These are phyloP conservation scores for Psephotus haematonotus DNA, from an alignment of 2,113 vertebrate genomes.

Conservation along the genomic window DNA sequence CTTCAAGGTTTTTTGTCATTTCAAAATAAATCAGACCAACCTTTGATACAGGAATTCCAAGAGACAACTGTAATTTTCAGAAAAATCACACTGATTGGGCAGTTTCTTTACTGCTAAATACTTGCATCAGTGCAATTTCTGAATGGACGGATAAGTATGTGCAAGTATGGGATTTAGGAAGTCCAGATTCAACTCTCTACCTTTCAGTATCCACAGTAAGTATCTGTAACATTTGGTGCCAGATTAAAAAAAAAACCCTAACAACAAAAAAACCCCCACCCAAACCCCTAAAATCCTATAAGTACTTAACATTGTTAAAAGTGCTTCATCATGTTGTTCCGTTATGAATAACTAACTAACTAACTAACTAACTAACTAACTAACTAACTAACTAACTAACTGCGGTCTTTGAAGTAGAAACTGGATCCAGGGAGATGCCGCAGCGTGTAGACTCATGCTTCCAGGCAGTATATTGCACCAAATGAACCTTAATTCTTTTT, in stretches of 20 bases:
- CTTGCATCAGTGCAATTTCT: not conserved
- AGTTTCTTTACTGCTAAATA: not conserved
- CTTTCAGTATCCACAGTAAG: not conserved
- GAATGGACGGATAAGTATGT: not conserved
- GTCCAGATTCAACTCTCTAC: not conserved
- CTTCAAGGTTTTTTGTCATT: not conserved
- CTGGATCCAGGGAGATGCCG: not conserved
- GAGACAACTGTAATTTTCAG: not conserved
- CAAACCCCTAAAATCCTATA: not conserved
- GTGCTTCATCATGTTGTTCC: not conserved
- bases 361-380: too few relatives aligned
- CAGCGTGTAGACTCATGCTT: not conserved
- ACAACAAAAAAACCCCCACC: fast-evolving
- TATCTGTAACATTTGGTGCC: not conserved
- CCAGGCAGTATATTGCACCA: not conserved
- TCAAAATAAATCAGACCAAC: not conserved
- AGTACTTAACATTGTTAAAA: not conserved
- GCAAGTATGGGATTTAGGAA: not conserved
- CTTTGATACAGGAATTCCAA: not conserved
- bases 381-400: too few relatives aligned
- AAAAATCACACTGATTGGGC: not conserved
- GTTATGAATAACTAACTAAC: not conserved
- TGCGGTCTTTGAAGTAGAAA: not conserved
- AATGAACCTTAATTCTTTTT: not conserved
- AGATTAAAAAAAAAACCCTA: not conserved